A percentile compares a stretch with the other conserved stretches of the same genome.
phyloP scores from a whole-genome alignment of 2,888 invertebrate species.

The Rapana venosa region DNA sequence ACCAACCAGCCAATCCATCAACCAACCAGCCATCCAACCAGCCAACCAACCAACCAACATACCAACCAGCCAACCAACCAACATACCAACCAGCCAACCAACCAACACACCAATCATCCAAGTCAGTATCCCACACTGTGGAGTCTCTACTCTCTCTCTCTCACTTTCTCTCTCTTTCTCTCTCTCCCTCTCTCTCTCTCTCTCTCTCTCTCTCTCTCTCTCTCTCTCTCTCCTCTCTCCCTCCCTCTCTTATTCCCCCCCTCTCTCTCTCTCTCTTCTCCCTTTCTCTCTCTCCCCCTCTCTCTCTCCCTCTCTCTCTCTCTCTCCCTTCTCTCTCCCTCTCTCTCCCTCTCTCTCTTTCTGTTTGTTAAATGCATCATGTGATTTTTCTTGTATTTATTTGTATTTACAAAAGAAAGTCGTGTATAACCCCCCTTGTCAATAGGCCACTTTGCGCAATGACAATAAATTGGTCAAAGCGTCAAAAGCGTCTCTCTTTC shows the following conservation, averaged over 20 bases:
- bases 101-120: too few relatives aligned
- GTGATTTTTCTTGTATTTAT: neutral
- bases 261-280: neutral
- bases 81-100: too few relatives aligned
- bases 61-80: too few relatives aligned
- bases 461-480: too few relatives aligned
- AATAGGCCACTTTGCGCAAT: too few relatives aligned
- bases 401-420: neutral
- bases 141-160: neutral
- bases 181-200: conserved; percentile 2
- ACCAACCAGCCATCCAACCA: too few relatives aligned
- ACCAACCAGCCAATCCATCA: too few relatives aligned
- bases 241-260: neutral
- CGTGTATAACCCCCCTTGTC: too few relatives aligned
- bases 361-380: neutral
- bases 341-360: neutral
- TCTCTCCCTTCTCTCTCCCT: neutral
- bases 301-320: neutral
- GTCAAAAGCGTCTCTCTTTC: neutral
- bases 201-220: neutral
- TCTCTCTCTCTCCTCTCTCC: too few relatives aligned
- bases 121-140: too few relatives aligned
- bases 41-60: too few relatives aligned
- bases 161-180: neutral
- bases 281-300: neutral